Evolutionary conservation across 2,888 invertebrate species (phyloP), one percentile per base, ranked within the genome.

Genomic region (Sinohyriopsis cumingii): DNA sequence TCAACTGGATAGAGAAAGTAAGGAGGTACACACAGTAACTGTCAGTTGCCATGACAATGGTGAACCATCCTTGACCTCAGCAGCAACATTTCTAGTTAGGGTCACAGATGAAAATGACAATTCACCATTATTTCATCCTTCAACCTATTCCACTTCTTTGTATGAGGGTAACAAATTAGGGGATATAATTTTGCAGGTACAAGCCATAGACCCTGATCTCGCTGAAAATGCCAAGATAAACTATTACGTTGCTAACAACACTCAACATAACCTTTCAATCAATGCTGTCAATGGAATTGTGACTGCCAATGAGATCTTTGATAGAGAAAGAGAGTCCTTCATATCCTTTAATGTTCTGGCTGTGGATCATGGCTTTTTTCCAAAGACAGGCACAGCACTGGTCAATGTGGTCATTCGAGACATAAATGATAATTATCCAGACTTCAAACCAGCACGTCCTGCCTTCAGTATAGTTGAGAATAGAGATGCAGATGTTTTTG

Each of bases 281-380:
- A 96, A 98, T 88, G 91, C 95, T 0, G 92, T 94, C 67, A 93
- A 94, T 0, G 98, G 98, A 0, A 93, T 94, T n/a, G 94, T 98
- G 0, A 94, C 94, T 2, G 97, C 98, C 0, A 94, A 95, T 59
- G 93, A 95, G 0, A 93, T 94, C 72, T 91, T 98, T 67, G 97
- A 98, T 90, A 86, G 93, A 3, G 98, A 98, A 89, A 92, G 94
- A 66, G 94, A 96, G 84, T 95, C 95, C 81, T 95, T 95, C 0
- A 97, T 98, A 88, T 96, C 96, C 90, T 97, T 98, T 89, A 93
- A 95, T 55, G 94, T 98, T 0, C 94, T 95, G 18, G 98, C 97
- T 0, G 94, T 94, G 4, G 97, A 98, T 73, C 71, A 79, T 59
- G 88, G 88, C 3, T 88, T 94, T 68, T 80, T 86, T 94, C 84